These are phyloP conservation scores for Hyposmocoma kahamanoa DNA, from an alignment of 1,140 invertebrate species.

Conservation along the genomic window DNA sequence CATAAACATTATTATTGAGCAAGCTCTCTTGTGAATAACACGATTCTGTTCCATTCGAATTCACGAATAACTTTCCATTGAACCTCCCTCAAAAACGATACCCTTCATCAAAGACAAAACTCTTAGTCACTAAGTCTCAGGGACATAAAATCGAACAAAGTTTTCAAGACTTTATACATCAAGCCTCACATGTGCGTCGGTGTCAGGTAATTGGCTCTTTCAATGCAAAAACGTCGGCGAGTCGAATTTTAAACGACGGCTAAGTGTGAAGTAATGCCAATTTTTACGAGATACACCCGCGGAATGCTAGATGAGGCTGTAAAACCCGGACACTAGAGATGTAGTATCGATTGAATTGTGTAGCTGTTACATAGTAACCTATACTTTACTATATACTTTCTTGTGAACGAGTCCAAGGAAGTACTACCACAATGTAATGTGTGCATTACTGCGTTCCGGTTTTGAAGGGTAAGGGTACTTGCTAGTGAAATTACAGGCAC, in stretches of 20 bases:
- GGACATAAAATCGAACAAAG: too few relatives aligned
- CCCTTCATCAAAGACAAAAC: too few relatives aligned
- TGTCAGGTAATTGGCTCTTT: constrained; percentile 25
- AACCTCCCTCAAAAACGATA: too few relatives aligned
- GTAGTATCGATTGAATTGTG: background rate
- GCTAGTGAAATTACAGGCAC: background rate
- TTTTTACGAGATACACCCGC: constrained; percentile 26
- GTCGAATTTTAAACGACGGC: constrained; percentile 27
- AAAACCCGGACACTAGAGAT: background rate
- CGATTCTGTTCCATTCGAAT: too few relatives aligned
- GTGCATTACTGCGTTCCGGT: background rate
- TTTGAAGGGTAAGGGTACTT: background rate
- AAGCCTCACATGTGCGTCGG: constrained; percentile 12
- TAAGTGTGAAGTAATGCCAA: constrained; percentile 36
- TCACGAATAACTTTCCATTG: too few relatives aligned
- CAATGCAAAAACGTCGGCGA: constrained; percentile 27
- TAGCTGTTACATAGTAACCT: background rate
- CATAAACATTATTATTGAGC: too few relatives aligned
- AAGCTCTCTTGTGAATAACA: too few relatives aligned
- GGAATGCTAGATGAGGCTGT: constrained; percentile 22
- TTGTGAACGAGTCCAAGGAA: too few relatives aligned
- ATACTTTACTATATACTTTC: background rate
- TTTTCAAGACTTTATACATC: constrained; percentile 18
- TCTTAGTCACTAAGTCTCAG: too few relatives aligned
- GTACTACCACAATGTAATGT: background rate